phyloP scores from a whole-genome alignment of 2,888 invertebrate genomes.

The Girardia tigrina region DNA sequence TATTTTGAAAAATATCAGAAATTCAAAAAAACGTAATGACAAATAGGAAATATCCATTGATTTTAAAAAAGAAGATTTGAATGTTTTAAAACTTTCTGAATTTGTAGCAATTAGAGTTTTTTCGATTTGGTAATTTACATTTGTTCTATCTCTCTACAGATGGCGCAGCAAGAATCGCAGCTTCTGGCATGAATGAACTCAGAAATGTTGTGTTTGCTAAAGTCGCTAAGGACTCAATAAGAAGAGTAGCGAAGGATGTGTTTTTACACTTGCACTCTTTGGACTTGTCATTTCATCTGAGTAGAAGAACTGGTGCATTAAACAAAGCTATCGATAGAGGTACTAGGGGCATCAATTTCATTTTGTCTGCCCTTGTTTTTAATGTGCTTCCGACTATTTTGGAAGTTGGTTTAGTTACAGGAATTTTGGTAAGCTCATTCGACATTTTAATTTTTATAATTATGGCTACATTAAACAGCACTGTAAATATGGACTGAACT shows the following conservation, averaged over 20 bases:
- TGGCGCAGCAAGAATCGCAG: background rate
- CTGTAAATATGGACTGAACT: slow-evolving; percentile 60
- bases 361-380: slow-evolving; percentile 85
- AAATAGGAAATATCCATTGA: too few relatives aligned
- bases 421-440: slow-evolving; percentile 61
- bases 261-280: slow-evolving; percentile 85
- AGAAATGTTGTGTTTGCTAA: slow-evolving; percentile 91
- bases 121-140: too few relatives aligned
- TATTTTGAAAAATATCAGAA: too few relatives aligned
- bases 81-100: too few relatives aligned
- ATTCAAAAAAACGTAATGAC: too few relatives aligned
- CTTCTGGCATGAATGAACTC: slow-evolving; percentile 67
- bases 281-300: slow-evolving; percentile 81
- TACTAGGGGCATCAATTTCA: slow-evolving; percentile 76
- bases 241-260: slow-evolving; percentile 80
- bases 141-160: too few relatives aligned
- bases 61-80: too few relatives aligned
- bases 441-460: too few relatives aligned
- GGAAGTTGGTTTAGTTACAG: slow-evolving; percentile 74
- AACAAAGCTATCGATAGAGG: slow-evolving; percentile 63
- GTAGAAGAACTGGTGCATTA: slow-evolving; percentile 80
- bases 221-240: slow-evolving; percentile 89
- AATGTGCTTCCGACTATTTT: slow-evolving; percentile 89
- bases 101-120: too few relatives aligned
- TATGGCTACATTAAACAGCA: too few relatives aligned